Percentiles rank a stretch among this genome's conserved stretches.
Conservation (phyloP, 2,888 invertebrate genomes). For the Hirtodrosophila trivittata region DNA sequence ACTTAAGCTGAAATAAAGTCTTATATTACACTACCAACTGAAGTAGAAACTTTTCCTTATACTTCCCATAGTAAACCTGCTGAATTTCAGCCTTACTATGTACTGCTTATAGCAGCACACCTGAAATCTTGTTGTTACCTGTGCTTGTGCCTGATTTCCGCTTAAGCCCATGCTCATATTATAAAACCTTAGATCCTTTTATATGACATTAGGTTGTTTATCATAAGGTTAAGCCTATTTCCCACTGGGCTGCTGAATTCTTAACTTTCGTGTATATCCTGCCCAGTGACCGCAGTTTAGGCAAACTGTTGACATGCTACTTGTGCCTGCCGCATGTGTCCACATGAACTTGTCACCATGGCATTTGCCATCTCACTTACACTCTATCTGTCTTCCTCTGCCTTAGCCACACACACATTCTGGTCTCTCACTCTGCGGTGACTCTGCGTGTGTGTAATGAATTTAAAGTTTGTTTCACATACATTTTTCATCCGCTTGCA, state of each 20-base stretch:
- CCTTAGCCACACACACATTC: neutral
- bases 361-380: conserved; percentile 21
- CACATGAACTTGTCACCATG: conserved; percentile 63
- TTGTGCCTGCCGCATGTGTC: conserved; percentile 32
- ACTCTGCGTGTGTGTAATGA: conserved; percentile 77
- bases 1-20: no score
- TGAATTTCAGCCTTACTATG: no score
- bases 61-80: no score
- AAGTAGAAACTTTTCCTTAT: no score
- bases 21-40: no score
- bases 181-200: no score
- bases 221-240: no score
- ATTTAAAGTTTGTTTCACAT: conserved; percentile 76
- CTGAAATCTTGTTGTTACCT: neutral
- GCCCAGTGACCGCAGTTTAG: conserved; percentile 71
- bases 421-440: conserved; percentile 23
- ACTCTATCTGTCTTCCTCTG: neutral
- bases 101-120: no score
- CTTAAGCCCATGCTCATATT: no score
- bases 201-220: no score
- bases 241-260: no score
- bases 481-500: conserved; percentile 76
- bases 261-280: conserved; percentile 36
- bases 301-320: conserved; percentile 61
- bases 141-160: no score